Evolutionary conservation across 1,140 invertebrate species (phyloP).

Genomic region (Notospermus geniculatus): DNA sequence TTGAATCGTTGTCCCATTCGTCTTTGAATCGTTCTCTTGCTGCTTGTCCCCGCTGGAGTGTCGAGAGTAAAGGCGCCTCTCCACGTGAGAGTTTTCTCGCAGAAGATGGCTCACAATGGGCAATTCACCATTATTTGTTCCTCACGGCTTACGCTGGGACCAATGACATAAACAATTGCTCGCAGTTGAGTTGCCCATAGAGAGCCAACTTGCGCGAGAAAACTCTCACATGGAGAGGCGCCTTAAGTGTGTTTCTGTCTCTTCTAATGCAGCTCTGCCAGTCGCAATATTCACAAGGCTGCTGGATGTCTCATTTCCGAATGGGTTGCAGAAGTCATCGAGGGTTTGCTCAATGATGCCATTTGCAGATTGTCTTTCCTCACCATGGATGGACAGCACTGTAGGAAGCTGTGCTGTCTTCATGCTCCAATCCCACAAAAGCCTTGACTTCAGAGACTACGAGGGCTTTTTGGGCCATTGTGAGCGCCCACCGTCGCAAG

Average conservation of each 20-base stretch:
- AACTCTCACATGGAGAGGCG: too few species aligned
- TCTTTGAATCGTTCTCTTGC: background rate
- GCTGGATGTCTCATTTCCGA: background rate
- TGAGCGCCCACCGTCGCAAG: too few species aligned
- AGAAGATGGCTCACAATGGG: too few species aligned
- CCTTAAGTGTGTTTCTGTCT: background rate
- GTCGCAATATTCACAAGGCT: background rate
- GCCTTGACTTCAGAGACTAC: background rate
- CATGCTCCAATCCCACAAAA: background rate
- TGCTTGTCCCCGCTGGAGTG: background rate
- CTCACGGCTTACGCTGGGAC: too few species aligned
- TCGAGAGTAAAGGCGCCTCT: too few species aligned
- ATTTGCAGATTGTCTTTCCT: background rate
- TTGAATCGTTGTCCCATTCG: background rate
- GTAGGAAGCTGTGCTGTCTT: background rate
- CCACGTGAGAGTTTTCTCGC: too few species aligned
- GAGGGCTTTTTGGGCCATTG: background rate
- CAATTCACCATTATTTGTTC: too few species aligned
- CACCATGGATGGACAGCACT: background rate
- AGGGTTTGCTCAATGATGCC: background rate
- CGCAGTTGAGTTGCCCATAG: too few species aligned
- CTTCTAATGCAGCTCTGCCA: conserved; percentile 1
- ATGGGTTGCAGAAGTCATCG: conserved; percentile 8
- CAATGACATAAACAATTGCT: too few species aligned
- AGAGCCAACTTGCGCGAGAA: too few species aligned